Evolutionary conservation across 2,797 vertebrate species (phyloP).

Genomic region (Neosilurus hyrtlii): DNA sequence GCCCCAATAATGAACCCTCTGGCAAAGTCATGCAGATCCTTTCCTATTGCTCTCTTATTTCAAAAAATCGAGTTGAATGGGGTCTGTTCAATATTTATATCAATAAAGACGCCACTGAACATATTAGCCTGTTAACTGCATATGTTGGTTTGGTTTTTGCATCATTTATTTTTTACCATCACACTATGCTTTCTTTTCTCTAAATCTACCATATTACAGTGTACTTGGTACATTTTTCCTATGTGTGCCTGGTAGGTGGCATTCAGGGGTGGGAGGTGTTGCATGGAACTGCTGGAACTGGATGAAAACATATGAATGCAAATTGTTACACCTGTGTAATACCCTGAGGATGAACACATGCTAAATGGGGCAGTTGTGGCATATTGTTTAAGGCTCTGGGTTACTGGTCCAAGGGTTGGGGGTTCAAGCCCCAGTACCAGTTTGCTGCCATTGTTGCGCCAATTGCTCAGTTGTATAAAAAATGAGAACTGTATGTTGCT

Average conservation of each 20-base stretch:
- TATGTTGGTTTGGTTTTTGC: not conserved
- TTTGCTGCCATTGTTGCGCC: too few relatives aligned
- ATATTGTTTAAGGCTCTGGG: too few relatives aligned
- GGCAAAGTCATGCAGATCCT: not conserved
- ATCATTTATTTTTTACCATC: too few relatives aligned
- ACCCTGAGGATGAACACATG: not conserved
- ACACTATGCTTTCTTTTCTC: not conserved
- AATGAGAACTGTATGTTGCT: too few relatives aligned
- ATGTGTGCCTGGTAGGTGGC: not conserved
- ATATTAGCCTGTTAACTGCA: not conserved
- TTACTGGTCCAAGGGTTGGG: too few relatives aligned
- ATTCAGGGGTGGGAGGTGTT: too few relatives aligned
- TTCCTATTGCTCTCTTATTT: not conserved
- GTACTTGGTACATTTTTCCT: not conserved
- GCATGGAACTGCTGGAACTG: too few relatives aligned
- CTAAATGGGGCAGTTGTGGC: too few relatives aligned
- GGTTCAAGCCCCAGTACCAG: too few relatives aligned
- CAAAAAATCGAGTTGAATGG: not conserved
- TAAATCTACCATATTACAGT: not conserved
- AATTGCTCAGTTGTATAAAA: too few relatives aligned
- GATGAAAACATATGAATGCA: not conserved
- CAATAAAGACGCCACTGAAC: not conserved
- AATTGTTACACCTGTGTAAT: not conserved
- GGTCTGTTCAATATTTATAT: not conserved
- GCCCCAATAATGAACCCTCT: not conserved